Conservation (phyloP, 2,113 vertebrate species). For the Pantherophis guttatus region DNA sequence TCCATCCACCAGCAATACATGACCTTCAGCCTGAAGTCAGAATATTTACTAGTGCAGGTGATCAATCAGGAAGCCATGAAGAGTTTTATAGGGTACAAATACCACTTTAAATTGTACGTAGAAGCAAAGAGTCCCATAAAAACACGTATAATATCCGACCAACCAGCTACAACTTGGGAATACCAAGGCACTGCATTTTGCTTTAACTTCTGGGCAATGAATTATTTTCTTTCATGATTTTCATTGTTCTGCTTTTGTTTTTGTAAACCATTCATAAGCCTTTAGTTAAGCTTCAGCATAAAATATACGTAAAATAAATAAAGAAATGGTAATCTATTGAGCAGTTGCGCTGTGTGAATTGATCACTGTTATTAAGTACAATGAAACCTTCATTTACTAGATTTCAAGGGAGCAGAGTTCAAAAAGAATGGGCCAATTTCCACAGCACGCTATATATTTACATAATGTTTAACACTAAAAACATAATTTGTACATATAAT, state of each 20-base stretch:
- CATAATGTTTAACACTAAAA: neutral
- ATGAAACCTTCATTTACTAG: neutral
- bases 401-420: neutral
- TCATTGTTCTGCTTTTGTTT: neutral
- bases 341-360: conserved; percentile 44
- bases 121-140: neutral
- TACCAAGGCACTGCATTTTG: neutral
- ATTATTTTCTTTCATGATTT: neutral
- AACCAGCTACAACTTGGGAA: neutral
- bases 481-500: neutral
- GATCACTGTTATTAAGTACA: conserved; percentile 35
- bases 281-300: neutral
- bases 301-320: neutral
- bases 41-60: neutral
- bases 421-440: neutral
- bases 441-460: neutral
- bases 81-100: neutral
- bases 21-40: neutral
- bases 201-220: neutral
- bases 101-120: neutral
- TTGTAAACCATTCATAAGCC: neutral
- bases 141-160: neutral
- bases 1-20: neutral
- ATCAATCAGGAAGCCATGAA: neutral
- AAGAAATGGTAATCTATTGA: conserved; percentile 38